Conservation (phyloP, 2,888 invertebrate genomes). For the Phorcus lineatus region DNA sequence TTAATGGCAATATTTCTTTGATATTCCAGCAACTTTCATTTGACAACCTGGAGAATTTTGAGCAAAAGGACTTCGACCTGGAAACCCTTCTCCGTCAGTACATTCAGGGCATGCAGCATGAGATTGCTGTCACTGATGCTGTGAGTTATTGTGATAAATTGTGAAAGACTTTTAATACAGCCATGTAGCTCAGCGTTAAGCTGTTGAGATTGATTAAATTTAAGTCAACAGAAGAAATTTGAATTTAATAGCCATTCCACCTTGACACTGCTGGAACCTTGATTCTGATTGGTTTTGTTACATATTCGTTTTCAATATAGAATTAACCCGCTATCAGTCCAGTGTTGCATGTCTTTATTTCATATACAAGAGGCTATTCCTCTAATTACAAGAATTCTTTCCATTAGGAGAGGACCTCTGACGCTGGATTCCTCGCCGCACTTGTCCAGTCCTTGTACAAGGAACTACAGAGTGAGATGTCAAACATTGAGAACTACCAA, state of each 20-base stretch:
- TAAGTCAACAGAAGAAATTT: too few species aligned
- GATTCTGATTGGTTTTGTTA: too few species aligned
- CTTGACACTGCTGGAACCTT: too few species aligned
- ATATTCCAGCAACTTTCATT: conserved; percentile 36
- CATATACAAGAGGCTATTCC: too few species aligned
- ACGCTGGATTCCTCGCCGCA: conserved; percentile 57
- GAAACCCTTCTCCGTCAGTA: conserved; percentile 57
- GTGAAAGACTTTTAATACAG: too few species aligned
- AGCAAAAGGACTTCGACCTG: conserved; percentile 49
- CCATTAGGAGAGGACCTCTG: conserved; percentile 55
- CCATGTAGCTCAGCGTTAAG: too few species aligned
- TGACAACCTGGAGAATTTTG: neutral
- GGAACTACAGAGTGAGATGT: conserved; percentile 55
- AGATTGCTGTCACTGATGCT: conserved; percentile 59
- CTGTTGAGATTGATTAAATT: too few species aligned
- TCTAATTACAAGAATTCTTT: too few species aligned
- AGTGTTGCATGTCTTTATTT: too few species aligned
- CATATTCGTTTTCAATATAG: too few species aligned
- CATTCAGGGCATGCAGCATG: conserved; percentile 59
- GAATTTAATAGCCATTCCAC: too few species aligned
- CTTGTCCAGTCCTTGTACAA: conserved; percentile 56
- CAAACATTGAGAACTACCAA: conserved; percentile 53
- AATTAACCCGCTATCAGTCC: too few species aligned
- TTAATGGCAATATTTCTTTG: neutral
- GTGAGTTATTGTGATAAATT: conserved; percentile 43